A percentile compares a stretch with the other conserved stretches of the same genome.
Evolutionary conservation across 1,140 invertebrate species (phyloP).

Genomic region (Scaptodrosophila lebanonensis): DNA sequence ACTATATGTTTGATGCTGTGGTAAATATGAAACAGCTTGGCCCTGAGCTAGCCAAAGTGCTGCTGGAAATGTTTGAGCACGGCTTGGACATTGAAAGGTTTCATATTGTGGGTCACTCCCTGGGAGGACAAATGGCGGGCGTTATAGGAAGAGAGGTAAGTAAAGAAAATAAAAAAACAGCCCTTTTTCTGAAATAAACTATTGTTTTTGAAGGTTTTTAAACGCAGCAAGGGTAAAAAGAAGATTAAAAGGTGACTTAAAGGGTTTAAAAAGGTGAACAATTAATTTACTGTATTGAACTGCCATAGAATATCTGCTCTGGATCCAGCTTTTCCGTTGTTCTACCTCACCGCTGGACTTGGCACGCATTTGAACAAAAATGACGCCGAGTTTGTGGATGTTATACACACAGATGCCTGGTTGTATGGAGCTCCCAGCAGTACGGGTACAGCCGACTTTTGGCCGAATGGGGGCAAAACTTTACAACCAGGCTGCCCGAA

Average conservation of each 20-base stretch:
- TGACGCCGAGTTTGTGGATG: conserved; percentile 83
- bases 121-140: conserved; percentile 86
- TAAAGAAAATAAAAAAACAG: conserved; percentile 59
- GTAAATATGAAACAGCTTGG: conserved; percentile 78
- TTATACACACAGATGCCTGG: conserved; percentile 84
- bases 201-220: too few species aligned
- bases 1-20: conserved; percentile 79
- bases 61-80: conserved; percentile 68
- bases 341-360: conserved; percentile 78
- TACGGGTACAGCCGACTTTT: conserved; percentile 82
- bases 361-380: conserved; percentile 81
- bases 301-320: conserved; percentile 78
- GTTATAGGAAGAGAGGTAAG: conserved; percentile 79
- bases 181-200: too few species aligned
- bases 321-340: conserved; percentile 81
- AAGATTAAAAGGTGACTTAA: too few species aligned
- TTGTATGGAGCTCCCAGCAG: conserved; percentile 79
- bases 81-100: conserved; percentile 77
- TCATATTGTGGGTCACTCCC: conserved; percentile 87
- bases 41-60: conserved; percentile 55
- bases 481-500: conserved; percentile 80
- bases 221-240: too few species aligned
- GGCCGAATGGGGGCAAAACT: conserved; percentile 80
- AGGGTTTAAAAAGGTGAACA: conserved; percentile 64
- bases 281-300: background rate